phyloP scores from a whole-genome alignment of 2,888 invertebrate genomes.

The Thereva nobilitata region DNA sequence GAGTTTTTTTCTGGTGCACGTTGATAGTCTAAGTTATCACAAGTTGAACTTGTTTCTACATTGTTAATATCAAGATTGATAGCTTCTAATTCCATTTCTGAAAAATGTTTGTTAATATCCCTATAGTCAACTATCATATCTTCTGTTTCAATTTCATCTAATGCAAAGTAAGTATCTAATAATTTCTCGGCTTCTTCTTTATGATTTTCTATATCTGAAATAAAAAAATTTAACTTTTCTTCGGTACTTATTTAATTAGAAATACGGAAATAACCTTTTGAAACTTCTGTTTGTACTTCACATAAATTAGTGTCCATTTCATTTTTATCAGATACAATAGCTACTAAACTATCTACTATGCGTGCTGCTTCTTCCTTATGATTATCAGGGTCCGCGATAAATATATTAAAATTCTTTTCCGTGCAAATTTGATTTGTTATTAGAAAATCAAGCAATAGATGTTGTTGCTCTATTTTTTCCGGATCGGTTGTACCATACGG shows the following conservation, averaged over 20 bases:
- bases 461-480: slow-evolving; percentile 51
- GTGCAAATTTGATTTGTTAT: slow-evolving; percentile 55
- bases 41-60: too few relatives aligned
- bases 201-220: slow-evolving; percentile 46
- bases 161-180: not conserved
- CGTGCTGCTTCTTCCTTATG: slow-evolving; percentile 52
- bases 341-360: slow-evolving; percentile 49
- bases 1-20: slow-evolving; percentile 1
- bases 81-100: too few relatives aligned
- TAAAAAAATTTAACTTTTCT: slow-evolving; percentile 49
- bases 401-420: slow-evolving; percentile 55
- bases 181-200: slow-evolving; percentile 47
- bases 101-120: not conserved
- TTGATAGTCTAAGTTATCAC: too few relatives aligned
- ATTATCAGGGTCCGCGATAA: slow-evolving; percentile 55
- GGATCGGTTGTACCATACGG: slow-evolving; percentile 54
- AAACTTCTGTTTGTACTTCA: slow-evolving; percentile 46
- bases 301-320: not conserved
- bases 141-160: not conserved
- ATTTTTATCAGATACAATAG: slow-evolving; percentile 45
- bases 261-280: slow-evolving; percentile 47
- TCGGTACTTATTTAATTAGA: slow-evolving; percentile 48
- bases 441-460: slow-evolving; percentile 53
- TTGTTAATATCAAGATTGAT: too few relatives aligned
- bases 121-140: not conserved